Evolutionary conservation across 2,797 vertebrate genomes (phyloP), one percentile per base, ranked within the genome.

Genomic region (Eleutherodactylus coqui): DNA sequence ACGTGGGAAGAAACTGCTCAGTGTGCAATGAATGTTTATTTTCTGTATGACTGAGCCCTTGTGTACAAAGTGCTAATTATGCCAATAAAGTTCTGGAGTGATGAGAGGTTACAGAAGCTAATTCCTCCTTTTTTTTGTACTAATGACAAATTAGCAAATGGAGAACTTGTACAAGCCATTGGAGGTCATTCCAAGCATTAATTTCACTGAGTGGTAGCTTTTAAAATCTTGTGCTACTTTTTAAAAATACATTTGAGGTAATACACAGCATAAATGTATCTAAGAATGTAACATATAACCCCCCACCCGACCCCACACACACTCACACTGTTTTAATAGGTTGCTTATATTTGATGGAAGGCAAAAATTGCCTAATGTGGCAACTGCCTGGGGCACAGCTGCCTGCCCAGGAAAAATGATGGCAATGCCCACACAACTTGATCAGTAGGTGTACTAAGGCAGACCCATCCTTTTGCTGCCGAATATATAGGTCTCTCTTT

Each of bases 51-150:
- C 49, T 58, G 34, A 73, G 27, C 32, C 24, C 47, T 58, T 43
- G 49, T 45, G 21, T 83, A 58, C 81, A 43, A 43, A 38, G 51
- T 38, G 7, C 58, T 83, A 83, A 83, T 83, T 83, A 83, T 32
- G 67, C 72, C 72, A 73, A 73, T 73, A 29, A 38, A 19, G n/a
- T 55, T 73, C 51, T 34, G 38, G 45, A 70, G 19, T 24, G 69
- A 73, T 60, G 21, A 78, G 76, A 78, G 51, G 29, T 51, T 34
- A 34, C 38, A 17, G n/a, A 55, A 72, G 51, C 49, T 60, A 72
- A 73, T 73, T 55, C 64, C 53, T 70, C 14, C 16, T 9, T 73
- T 75, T 41, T 27, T 51, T 24, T 43, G 69, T 58, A 32, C 8
- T 60, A 83, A 72, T 43, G 17, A 24, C 49, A 83, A n/a, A 58